Base-by-base conservation (phyloP, 2,888 invertebrate genomes). In the Harpalus rufipes region DNA sequence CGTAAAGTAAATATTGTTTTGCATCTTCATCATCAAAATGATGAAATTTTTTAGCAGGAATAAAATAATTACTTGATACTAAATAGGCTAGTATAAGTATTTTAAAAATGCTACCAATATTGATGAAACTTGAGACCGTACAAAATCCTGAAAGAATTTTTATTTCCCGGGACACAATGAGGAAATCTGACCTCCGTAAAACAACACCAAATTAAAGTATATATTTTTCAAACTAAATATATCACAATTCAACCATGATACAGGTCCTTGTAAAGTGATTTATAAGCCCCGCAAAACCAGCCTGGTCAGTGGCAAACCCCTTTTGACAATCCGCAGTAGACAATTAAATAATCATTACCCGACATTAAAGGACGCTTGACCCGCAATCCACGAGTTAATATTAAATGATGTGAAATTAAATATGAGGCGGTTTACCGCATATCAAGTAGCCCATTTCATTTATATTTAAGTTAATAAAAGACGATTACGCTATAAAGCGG, bases 351-450 rank as follows among this genome's bases (percentile, higher is more conserved):
- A 74, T 74, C 72, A 74, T 74, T 74, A 18, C 3, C 12, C 44
- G 16, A 74, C 72, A 74, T 74, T 74, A 74, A 74, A 44, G 72
- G 68, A 39, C 68, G 68, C 39, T 39, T 0, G 1, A 7, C 18
- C 44, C 44, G 8, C 18, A 74, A 74, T 14, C 44, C 72, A 8
- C 72, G 41, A 44, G 14, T 41, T 41, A 74, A 74, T 74, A 74
- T 74, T 74, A 74, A 74, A 74, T 74, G 68, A 44, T 44, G 44
- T 16, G 44, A 74, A 74, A 74, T 74, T 74, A 74, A 74, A 74
- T 74, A 74, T 74, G 72, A 74, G 72, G 7, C 8, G 68, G 39
- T 44, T 74, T 44, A 44, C 72, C 44, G 72, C 72, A 18, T 74
- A 74, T 74, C 44, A 44, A 74, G 72, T 74, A 74, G 44, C 18